Percentiles rank a stretch among this genome's conserved stretches.
Evolutionary conservation across 2,113 vertebrate genomes (phyloP).

Genomic region (Hippopotamus amphibius): DNA sequence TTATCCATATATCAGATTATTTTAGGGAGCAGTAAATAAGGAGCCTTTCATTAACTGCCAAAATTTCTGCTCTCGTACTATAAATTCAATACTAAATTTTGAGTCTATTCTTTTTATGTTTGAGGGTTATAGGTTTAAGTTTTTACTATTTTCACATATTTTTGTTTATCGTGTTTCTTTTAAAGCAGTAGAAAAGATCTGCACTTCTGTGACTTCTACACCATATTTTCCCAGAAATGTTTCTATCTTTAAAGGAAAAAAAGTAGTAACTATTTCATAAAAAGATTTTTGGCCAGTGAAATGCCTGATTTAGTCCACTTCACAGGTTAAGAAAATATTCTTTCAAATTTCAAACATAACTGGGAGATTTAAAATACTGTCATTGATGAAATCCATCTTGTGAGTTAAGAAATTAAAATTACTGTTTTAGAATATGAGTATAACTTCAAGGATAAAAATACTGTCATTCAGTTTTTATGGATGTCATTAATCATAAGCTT

Average conservation of each 20-base stretch:
- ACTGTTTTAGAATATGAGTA: neutral
- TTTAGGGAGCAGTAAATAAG: neutral
- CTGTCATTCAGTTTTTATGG: neutral
- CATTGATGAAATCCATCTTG: neutral
- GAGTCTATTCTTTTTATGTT: neutral
- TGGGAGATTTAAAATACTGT: conserved; percentile 17
- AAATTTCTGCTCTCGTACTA: neutral
- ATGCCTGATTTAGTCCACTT: neutral
- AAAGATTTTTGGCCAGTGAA: neutral
- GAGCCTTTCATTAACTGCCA: neutral
- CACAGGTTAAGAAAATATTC: neutral
- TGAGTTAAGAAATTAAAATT: neutral
- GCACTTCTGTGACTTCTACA: neutral
- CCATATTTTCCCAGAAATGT: neutral
- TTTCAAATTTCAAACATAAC: conserved; percentile 1
- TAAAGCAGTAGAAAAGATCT: neutral
- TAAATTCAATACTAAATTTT: neutral
- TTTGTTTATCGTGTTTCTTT: neutral
- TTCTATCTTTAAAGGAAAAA: neutral
- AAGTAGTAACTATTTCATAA: neutral
- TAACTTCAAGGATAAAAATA: neutral
- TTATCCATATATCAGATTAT: neutral
- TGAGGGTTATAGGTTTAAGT: neutral
- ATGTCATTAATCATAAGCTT: neutral
- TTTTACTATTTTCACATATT: neutral